Conservation (phyloP, 1,140 invertebrate genomes). For the Pogonognathellus flavescens region DNA sequence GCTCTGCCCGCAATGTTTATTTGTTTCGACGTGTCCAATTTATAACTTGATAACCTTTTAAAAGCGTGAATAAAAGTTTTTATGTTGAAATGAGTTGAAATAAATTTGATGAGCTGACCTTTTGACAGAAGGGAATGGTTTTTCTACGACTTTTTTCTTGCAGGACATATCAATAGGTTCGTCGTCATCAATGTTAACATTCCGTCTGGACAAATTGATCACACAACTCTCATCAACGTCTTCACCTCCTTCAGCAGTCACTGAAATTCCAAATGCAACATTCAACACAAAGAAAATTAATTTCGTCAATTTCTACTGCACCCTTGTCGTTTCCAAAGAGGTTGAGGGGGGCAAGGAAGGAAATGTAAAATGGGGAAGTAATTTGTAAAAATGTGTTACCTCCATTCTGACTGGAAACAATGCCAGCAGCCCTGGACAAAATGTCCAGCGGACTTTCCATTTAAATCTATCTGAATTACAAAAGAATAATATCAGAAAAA, state of each 20-base stretch:
- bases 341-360: neutral
- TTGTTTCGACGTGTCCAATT: too few relatives aligned
- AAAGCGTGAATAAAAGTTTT: too few relatives aligned
- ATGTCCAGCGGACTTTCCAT: slow-evolving; percentile 90
- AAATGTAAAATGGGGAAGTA: neutral
- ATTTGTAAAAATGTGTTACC: neutral
- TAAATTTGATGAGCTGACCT: neutral
- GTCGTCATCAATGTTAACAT: neutral
- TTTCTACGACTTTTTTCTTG: slow-evolving; percentile 27
- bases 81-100: too few relatives aligned
- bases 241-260: neutral
- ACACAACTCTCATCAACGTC: neutral
- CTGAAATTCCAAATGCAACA: neutral
- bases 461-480: slow-evolving; percentile 69
- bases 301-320: neutral
- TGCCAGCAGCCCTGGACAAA: slow-evolving; percentile 89
- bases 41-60: too few relatives aligned
- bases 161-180: slow-evolving; percentile 31
- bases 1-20: too few relatives aligned
- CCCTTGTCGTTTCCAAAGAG: too few relatives aligned
- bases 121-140: slow-evolving; percentile 23
- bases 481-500: slow-evolving; percentile 28
- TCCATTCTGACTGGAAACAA: slow-evolving; percentile 73
- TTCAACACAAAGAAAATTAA: too few relatives aligned
- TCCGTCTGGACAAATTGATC: slow-evolving; percentile 30